A percentile compares a stretch with the other conserved stretches of the same genome.
phyloP scores from a whole-genome alignment of 2,113 vertebrate species.

The Trichomycterus rosablanca region DNA sequence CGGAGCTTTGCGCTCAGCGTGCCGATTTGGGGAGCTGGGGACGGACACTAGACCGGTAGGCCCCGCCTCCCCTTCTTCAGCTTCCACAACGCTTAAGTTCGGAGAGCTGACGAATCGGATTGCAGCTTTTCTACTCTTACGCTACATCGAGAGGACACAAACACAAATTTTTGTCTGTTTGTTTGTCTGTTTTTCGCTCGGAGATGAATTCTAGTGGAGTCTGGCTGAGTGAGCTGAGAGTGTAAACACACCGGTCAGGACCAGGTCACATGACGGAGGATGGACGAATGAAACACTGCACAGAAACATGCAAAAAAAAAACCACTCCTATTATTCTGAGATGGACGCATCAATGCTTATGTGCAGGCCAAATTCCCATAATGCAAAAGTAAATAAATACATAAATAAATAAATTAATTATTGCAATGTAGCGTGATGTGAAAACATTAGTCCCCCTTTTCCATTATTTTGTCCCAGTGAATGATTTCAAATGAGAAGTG shows the following conservation, averaged over 20 bases:
- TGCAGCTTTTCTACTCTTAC: conserved; percentile 59
- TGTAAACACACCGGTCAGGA: conserved; percentile 30
- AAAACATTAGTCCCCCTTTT: no score
- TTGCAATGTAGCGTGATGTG: no score
- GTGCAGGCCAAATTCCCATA: no score
- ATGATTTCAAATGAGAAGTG: no score
- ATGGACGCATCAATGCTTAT: no score
- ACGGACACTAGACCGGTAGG: conserved; percentile 44
- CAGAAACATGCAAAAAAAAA: no score
- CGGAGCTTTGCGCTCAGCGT: conserved; percentile 51
- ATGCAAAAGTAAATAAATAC: no score
- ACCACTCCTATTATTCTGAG: no score
- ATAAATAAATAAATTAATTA: no score
- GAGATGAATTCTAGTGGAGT: conserved; percentile 15
- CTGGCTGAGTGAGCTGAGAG: conserved; percentile 13
- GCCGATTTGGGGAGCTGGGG: conserved; percentile 53
- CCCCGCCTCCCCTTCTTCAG: conserved; percentile 54
- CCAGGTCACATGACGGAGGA: no score
- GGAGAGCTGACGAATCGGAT: conserved; percentile 57
- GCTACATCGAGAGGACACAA: conserved; percentile 57
- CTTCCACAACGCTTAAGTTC: conserved; percentile 55
- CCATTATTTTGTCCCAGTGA: no score
- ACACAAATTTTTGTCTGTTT: conserved; percentile 39
- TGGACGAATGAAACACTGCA: no score
- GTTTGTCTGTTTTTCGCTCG: background rate